Base-by-base conservation (phyloP, 2,888 invertebrate genomes). In the Ichneumoninae sp. region DNA sequence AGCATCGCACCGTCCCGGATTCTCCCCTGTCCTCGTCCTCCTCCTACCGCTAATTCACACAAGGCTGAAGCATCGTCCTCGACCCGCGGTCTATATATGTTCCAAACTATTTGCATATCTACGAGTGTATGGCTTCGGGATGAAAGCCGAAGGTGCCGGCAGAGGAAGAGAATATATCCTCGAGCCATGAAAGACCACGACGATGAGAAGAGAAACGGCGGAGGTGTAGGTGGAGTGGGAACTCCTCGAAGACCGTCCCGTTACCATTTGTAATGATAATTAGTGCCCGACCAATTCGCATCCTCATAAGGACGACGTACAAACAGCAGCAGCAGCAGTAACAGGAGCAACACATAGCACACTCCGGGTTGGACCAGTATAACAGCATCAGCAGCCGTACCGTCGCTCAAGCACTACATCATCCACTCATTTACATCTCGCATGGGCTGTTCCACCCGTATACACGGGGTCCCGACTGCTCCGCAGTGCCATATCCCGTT, bases 251-350 rank as follows among this genome's bases (percentile, higher is more conserved):
- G 70, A 44, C 36, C 52, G 36, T 26, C 50, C 65, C 75, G 75
- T 75, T 75, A 76, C 70, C 81, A 82, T 82, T 82, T 76, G 81
- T 82, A 76, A 82, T 82, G 81, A 82, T 82, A 82, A 82, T 82
- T 82, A 76, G 52, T 70, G 76, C 81, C 62, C 62, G 44, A 76
- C 70, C 81, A 82, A 76, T 82, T 76, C 62, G 65, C 69, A 62
- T 70, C 50, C 19, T 76, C 70, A 76, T 71, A 76, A 82, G 71
- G 81, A 50, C 62, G 69, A 62, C 60, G 52, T 62, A 70, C 75
- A 44, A 50, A 40, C n/a, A 50, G 60, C 72, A 60, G 22, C 33
- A 13, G 62, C 62, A 74, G 62, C 13, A 26, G 4, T n/a, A 36
- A 57, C 54, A 69, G 30, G n/a, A 50, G 30, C 26, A 30, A 5